A percentile compares a stretch with the other conserved stretches of the same genome.
These are phyloP conservation scores for Gouania willdenowi DNA, from an alignment of 2,797 vertebrate genomes.

Conservation along the genomic window DNA sequence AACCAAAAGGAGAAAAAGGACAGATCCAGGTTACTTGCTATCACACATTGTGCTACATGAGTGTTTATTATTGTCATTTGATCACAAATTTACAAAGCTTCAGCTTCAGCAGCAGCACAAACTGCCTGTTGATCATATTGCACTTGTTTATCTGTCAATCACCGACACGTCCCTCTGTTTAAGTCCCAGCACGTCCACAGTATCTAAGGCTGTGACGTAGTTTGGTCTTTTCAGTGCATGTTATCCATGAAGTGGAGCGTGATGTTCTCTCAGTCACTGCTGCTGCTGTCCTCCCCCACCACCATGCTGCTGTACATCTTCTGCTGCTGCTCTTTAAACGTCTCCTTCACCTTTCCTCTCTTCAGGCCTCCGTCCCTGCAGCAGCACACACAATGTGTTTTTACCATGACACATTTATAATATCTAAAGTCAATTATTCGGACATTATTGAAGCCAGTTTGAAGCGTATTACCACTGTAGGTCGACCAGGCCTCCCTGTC, in stretches of 20 bases:
- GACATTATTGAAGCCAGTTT: not conserved
- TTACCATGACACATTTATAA: too few relatives aligned
- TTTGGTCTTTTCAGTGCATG: constrained; percentile 2
- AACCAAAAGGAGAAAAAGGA: not conserved
- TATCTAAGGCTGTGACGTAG: constrained; percentile 1
- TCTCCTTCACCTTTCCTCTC: constrained; percentile 90
- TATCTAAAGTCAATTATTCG: too few relatives aligned
- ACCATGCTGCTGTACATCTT: constrained; percentile 96
- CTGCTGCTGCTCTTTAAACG: constrained; percentile 89
- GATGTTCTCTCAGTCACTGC: constrained; percentile 50
- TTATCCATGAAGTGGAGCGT: not conserved
- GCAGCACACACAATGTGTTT: constrained; percentile 1
- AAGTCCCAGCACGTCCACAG: constrained; percentile 9
- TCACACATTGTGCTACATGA: constrained; percentile 13
- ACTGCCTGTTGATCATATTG: constrained; percentile 23
- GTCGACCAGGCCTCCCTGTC: constrained; percentile 89
- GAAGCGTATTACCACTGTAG: constrained; percentile 85
- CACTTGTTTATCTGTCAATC: constrained; percentile 15
- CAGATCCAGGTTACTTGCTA: not conserved
- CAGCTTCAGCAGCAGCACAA: not conserved
- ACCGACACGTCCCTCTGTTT: not conserved
- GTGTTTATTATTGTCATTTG: not conserved
- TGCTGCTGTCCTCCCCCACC: constrained; percentile 75
- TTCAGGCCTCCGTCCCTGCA: constrained; percentile 94
- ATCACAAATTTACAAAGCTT: not conserved